These are phyloP conservation scores for Anas georgica DNA, from an alignment of 2,797 vertebrate genomes.

Conservation along the genomic window DNA sequence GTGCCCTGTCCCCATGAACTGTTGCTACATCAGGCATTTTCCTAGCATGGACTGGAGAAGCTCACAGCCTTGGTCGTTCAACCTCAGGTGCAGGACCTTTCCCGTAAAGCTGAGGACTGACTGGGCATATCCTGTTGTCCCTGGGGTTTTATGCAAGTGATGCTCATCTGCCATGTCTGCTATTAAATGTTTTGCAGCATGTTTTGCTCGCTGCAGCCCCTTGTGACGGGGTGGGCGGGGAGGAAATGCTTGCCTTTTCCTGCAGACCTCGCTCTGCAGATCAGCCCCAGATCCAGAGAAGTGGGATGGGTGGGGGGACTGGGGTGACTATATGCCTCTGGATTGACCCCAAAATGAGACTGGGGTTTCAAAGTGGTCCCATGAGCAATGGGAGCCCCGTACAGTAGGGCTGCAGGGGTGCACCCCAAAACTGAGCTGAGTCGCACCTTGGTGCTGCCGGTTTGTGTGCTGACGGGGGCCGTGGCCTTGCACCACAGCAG, in stretches of 20 bases:
- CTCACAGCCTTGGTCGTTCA: not conserved
- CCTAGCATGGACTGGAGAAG: not conserved
- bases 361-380: fast-evolving
- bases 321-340: no score
- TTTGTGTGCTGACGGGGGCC: fast-evolving
- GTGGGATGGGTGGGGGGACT: not conserved
- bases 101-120: fast-evolving
- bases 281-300: not conserved
- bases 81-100: not conserved
- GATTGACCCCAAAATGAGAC: not conserved
- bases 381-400: fast-evolving
- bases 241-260: not conserved
- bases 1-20: not conserved
- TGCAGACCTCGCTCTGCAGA: not conserved
- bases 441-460: no score
- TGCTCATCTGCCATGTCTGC: fast-evolving
- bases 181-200: not conserved
- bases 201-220: fast-evolving
- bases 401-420: not conserved
- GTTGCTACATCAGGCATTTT: not conserved
- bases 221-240: not conserved
- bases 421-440: fast-evolving
- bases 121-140: not conserved
- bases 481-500: not conserved
- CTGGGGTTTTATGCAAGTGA: not conserved